Base-by-base conservation (phyloP, 2,113 vertebrate species). In the Lontra canadensis region DNA sequence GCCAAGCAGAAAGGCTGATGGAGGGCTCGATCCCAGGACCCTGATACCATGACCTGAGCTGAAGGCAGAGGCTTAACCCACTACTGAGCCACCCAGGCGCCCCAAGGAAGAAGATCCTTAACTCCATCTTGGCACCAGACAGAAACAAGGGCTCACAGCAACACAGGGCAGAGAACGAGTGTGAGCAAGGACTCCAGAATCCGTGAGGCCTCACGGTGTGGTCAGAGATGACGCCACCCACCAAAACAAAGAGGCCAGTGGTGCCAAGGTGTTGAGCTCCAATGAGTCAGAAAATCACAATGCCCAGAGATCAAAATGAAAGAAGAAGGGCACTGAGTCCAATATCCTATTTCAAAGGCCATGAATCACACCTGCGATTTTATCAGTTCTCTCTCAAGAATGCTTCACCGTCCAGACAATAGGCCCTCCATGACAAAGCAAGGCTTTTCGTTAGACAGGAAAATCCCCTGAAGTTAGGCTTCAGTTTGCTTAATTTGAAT, bases 221-320 rank as follows among this genome's bases (percentile, higher is more conserved):
- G 4, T 34, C 65, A 8, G 0, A 0, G 11, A 8, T 3, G 14
- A 47, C 7, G 0, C 1, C 17, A 17, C 14, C 1, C 39, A 39
- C 61, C 63, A 29, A 4, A 26, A 14, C 63, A 2, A 17, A 11
- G 61, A 20, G 3, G 26, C 39, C 23, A 5, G 31, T 0, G 25
- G 52, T 3, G 55, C 42, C 4, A 3, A 29, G n/a, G 84, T 0
- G n/a, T 5, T 3, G 7, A 49, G 44, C 55, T 9, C 42, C 26
- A 63, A 55, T 36, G 69, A 29, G 55, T 2, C 49, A n/a, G 55
- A 92, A 82, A 86, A 57, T 47, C 7, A 15, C 26, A n/a, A 18
- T 1, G 25, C 31, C 6, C 29, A 29, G 65, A 65, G n/a, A 88
- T 23, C 71, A 95, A 21, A 65, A 47, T 0, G 18, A 79, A 79